phyloP scores from a whole-genome alignment of 2,113 vertebrate species.

The Lonchura striata region DNA sequence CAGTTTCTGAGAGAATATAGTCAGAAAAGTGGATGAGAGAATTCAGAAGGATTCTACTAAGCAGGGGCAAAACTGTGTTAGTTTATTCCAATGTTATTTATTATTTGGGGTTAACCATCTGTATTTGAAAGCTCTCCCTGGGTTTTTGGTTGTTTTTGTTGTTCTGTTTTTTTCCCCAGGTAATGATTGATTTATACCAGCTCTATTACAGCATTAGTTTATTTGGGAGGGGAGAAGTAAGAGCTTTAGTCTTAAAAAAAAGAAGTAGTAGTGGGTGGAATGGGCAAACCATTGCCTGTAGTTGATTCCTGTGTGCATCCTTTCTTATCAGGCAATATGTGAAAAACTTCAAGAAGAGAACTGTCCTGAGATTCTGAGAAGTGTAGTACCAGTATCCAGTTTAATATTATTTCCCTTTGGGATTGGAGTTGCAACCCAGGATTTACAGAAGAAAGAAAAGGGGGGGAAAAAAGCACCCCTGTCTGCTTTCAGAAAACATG shows the following conservation, averaged over 20 bases:
- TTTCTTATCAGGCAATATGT: neutral
- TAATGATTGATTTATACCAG: neutral
- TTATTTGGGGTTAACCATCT: neutral
- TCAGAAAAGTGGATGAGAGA: neutral
- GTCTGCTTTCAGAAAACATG: conserved; percentile 25
- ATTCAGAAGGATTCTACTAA: neutral
- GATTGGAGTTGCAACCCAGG: neutral
- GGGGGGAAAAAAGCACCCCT: neutral
- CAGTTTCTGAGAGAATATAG: neutral
- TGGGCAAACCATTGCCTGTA: neutral
- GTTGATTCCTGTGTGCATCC: neutral
- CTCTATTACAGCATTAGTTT: neutral
- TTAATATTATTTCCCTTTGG: neutral
- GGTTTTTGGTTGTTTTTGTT: neutral
- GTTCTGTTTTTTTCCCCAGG: accelerated
- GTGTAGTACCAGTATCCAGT: neutral
- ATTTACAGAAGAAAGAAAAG: neutral
- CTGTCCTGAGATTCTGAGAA: neutral
- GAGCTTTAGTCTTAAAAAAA: neutral
- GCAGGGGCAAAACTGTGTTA: neutral
- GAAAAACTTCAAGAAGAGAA: neutral
- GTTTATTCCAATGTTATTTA: neutral
- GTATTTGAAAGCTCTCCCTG: neutral
- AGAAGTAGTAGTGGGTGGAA: neutral
- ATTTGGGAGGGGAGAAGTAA: neutral